Evolutionary conservation across 1,140 invertebrate genomes (phyloP).

Genomic region (Piezodorus guildinii): DNA sequence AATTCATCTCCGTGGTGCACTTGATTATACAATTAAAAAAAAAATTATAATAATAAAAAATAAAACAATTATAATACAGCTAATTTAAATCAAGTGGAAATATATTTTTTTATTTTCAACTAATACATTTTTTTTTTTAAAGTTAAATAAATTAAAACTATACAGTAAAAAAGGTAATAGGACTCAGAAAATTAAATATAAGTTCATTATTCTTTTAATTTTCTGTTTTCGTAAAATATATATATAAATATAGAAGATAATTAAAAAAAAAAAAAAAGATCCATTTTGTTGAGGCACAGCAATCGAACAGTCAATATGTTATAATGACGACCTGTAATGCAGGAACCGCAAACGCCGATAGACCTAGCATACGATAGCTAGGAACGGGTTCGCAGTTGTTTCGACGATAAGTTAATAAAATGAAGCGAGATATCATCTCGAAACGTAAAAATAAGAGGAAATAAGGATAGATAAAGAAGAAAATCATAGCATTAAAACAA

Average conservation of each 20-base stretch:
- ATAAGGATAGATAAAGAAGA: too few species aligned
- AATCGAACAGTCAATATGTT: not conserved
- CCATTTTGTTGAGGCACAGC: not conserved
- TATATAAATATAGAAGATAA: not conserved
- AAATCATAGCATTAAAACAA: too few species aligned
- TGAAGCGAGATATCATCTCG: not conserved
- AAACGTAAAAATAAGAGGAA: not conserved
- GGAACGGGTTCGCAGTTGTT: not conserved
- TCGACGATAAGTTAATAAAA: not conserved
- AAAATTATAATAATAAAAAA: not conserved
- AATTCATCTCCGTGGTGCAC: conserved; percentile 1
- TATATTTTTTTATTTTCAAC: not conserved
- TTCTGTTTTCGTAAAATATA: not conserved
- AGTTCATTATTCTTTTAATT: not conserved
- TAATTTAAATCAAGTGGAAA: not conserved
- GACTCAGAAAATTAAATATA: conserved; percentile 2
- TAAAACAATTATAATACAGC: conserved; percentile 1
- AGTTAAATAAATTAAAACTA: conserved; percentile 15
- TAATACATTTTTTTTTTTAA: not conserved
- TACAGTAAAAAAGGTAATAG: conserved; percentile 14
- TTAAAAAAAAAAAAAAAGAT: not conserved
- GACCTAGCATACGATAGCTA: not conserved
- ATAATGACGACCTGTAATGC: too few species aligned
- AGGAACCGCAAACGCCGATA: not conserved
- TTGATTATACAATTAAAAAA: conserved; percentile 7